Evolutionary conservation across 2,888 invertebrate genomes (phyloP), one percentile per base, ranked within the genome.

Genomic region (Latrodectus elegans): DNA sequence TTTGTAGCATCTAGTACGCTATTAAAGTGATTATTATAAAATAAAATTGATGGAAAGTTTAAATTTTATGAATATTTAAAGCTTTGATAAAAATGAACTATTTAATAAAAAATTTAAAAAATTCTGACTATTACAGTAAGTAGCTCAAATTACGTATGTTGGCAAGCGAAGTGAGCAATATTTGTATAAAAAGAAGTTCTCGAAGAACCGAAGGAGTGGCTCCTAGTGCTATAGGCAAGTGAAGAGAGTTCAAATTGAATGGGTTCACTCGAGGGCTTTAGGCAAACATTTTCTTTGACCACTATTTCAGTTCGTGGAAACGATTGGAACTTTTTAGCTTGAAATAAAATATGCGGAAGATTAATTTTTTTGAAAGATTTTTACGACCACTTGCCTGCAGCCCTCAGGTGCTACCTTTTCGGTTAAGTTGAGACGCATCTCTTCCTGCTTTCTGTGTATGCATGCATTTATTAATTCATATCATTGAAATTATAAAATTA

Each of bases 221-320:
- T 82, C 81, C 81, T 82, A 73, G 10, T 53, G 73, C 74, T 74
- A 53, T 82, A 38, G 81, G 81, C 74, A 82, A 82, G 81, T 75
- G 81, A 38, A 1, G 11, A 22, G 26, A 26, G 53, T 71, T 55
- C 60, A 51, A 12, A 65, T 51, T 38, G 38, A 38, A 38, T 51
- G 53, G n/a, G 53, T 14, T 67, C 60, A 26, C 38, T 73, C 38
- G 68, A 82, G 68, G 81, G 74, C 73, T 82, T 53, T 82, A 55
- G 74, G 74, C 81, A 82, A 68, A 74, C 53, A 74, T 68, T 26
- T 12, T 11, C 9, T 73, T 73, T 79, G 11, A 11, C 9, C 12
- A 22, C 10, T 8, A 22, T 67, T 68, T 53, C 67, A 22, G 14
- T 9, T 55, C 55, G 6, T 4, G 22, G 4, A 10, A 10, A 0